Base-by-base conservation (phyloP, 1,140 invertebrate species). In the Platyscapa corneri region DNA sequence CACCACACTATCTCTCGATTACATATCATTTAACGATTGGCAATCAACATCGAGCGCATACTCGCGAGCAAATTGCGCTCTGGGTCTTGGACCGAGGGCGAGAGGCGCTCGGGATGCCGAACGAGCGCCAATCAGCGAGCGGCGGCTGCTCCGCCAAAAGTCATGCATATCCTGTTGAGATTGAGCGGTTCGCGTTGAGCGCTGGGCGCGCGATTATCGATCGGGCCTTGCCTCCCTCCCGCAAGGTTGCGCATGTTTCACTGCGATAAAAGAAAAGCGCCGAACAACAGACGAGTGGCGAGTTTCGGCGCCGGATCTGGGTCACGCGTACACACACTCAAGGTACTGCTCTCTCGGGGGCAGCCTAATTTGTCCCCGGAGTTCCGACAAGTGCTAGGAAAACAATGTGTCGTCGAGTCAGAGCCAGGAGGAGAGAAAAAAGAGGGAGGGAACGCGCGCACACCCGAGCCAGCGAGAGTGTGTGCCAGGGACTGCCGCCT, bases 351-450 rank as follows among this genome's bases (percentile, higher is more conserved):
- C 39, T 37, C n/a, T 56, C 53, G 46, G 39, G 78, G n/a, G 46
- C 60, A 60, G n/a, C 78, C 78, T 67, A 20, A 46, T 80, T 80
- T 80, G 78, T 80, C 78, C 60, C 64, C 78, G n/a, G 34, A 46
- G 60, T 78, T 78, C 76, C 56, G 78, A 64, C 56, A 80, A 80
- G 78, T 80, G 78, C 78, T 80, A 67, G 78, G 78, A 80, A 80
- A 80, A 80, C 78, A 80, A 80, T 39, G 78, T 32, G 39, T 34
- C n/a, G 39, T 34, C n/a, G 76, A n/a, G 30, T 30, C n/a, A 27
- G 49, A 37, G 53, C 16, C n/a, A 27, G 49, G 27, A 32, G 37
- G 53, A 60, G 16, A 67, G 8, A 34, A 67, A 34, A 34, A 34
- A 18, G 49, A 46, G 42, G 42, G 42, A 46, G 42, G 12, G 42